phyloP scores from a whole-genome alignment of 1,140 invertebrate species.

The Cylas formicarius region DNA sequence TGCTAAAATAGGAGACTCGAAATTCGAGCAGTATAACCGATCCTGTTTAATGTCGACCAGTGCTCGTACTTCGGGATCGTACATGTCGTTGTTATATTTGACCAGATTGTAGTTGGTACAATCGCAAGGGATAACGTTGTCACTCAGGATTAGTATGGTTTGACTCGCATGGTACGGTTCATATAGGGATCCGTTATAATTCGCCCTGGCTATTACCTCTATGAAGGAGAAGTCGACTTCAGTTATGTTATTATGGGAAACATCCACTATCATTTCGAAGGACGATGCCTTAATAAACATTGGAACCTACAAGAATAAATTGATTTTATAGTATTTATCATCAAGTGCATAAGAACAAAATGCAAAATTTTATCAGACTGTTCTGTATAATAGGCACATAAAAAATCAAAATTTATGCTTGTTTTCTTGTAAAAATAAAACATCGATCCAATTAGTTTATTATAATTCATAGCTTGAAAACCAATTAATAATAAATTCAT shows the following conservation, averaged over 20 bases:
- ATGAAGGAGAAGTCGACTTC: not conserved
- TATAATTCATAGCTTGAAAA: no score
- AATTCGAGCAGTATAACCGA: slow-evolving; percentile 13
- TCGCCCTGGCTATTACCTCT: not conserved
- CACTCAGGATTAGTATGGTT: slow-evolving; percentile 1
- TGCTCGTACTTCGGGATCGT: slow-evolving; percentile 8
- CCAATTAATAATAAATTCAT: no score
- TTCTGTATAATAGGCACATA: no score
- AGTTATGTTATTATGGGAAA: slow-evolving; percentile 2
- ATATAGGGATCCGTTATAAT: not conserved
- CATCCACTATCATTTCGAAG: not conserved
- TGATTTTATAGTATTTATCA: no score
- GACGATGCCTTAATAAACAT: not conserved
- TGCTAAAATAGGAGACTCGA: slow-evolving; percentile 1
- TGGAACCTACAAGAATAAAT: no score
- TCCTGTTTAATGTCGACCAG: slow-evolving; percentile 16
- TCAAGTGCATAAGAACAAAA: no score
- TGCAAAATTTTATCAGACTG: no score
- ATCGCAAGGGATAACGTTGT: slow-evolving; percentile 13
- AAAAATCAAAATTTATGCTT: no score
- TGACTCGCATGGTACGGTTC: not conserved
- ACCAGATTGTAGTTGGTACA: slow-evolving; percentile 21
- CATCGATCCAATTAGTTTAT: no score
- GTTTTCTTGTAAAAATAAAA: no score
- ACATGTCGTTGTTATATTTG: slow-evolving; percentile 17